These are phyloP conservation scores for Cuculus canorus DNA, from an alignment of 2,797 vertebrate species.

Conservation along the genomic window DNA sequence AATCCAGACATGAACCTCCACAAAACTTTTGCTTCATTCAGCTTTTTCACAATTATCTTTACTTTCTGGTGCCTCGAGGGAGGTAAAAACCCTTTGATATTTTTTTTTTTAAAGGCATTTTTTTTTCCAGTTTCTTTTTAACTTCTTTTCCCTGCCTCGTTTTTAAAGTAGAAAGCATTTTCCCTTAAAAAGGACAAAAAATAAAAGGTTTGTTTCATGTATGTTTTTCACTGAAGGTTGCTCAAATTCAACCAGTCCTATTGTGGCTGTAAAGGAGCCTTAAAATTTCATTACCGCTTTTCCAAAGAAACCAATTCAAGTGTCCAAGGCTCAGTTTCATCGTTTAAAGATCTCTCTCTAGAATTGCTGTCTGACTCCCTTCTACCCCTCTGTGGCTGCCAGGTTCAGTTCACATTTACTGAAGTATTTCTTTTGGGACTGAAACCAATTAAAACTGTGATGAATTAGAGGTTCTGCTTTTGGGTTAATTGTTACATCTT, in stretches of 20 bases:
- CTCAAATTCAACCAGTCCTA: neutral
- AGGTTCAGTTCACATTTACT: neutral
- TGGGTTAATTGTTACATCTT: neutral
- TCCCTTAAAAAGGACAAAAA: neutral
- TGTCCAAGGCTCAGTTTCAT: neutral
- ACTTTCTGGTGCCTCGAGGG: neutral
- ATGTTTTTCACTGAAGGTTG: neutral
- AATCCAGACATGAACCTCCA: neutral
- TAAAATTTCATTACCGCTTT: conserved; percentile 12
- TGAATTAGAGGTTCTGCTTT: neutral
- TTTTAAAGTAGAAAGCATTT: neutral
- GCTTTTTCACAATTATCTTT: conserved; percentile 44
- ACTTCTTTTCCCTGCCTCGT: neutral
- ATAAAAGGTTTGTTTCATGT: neutral
- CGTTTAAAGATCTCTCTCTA: neutral
- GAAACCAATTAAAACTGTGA: conserved; percentile 19
- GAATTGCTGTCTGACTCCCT: neutral
- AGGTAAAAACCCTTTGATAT: conserved; percentile 13
- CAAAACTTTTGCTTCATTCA: conserved; percentile 60
- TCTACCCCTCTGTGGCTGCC: neutral
- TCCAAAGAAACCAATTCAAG: neutral
- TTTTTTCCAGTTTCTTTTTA: neutral
- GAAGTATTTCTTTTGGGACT: neutral
- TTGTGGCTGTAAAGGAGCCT: neutral
- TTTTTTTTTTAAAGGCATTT: neutral